Conservation (phyloP, 2,113 vertebrate species). For the Xyrauchen texanus region DNA sequence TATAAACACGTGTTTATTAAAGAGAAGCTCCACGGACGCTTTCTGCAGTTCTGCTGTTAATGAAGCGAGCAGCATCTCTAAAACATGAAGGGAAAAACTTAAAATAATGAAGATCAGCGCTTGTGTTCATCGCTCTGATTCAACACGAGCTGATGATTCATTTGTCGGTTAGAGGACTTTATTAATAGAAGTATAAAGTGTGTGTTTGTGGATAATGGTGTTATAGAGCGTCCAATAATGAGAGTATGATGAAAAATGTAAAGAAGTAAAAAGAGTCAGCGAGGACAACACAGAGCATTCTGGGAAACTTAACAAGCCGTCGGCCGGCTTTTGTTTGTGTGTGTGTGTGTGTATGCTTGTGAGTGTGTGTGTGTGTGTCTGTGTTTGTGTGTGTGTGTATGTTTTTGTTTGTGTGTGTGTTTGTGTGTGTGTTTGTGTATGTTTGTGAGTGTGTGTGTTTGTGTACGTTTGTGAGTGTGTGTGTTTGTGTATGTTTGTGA, state of each 20-base stretch:
- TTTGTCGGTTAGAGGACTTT: not conserved
- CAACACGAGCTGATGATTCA: not conserved
- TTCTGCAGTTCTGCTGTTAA: not conserved
- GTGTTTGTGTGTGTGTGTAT: too few species aligned
- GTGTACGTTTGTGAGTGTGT: too few species aligned
- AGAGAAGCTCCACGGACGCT: slow-evolving; percentile 11
- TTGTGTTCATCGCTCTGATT: not conserved
- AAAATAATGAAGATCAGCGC: not conserved
- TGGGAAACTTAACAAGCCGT: slow-evolving; percentile 38
- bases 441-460: too few species aligned
- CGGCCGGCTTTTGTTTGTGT: too few species aligned
- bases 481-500: too few species aligned
- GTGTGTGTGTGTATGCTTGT: too few species aligned
- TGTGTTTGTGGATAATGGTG: slow-evolving; percentile 16
- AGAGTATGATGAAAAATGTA: slow-evolving; percentile 28
- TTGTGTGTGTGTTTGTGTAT: too few species aligned
- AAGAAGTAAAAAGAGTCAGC: slow-evolving; percentile 15
- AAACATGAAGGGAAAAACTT: not conserved
- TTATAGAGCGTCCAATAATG: slow-evolving; percentile 7
- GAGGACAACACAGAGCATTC: not conserved
- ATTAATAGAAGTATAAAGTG: not conserved
- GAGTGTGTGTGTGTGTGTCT: too few species aligned
- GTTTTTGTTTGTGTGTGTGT: too few species aligned
- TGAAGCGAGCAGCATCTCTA: not conserved
- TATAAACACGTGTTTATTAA: slow-evolving; percentile 53